A percentile compares a stretch with the other conserved stretches of the same genome.
Evolutionary conservation across 2,797 vertebrate species (phyloP).

Genomic region (Cirrhinus molitorella): DNA sequence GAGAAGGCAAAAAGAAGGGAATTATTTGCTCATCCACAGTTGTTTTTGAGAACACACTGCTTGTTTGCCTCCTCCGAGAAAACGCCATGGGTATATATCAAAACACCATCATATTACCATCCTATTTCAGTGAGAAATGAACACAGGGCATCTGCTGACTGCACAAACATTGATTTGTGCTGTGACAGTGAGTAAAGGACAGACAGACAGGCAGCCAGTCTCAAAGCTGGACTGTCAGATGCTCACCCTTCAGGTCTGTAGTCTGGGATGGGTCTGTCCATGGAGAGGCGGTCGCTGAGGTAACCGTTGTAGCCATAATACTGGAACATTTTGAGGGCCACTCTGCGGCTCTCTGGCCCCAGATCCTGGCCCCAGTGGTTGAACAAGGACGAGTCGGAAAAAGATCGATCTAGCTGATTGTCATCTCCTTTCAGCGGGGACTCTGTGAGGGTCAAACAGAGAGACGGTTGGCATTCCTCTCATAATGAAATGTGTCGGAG

Average conservation of each 20-base stretch:
- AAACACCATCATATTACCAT: neutral
- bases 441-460: slow-evolving; percentile 79
- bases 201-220: neutral
- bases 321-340: slow-evolving; percentile 95
- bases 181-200: neutral
- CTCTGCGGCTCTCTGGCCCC: slow-evolving; percentile 85
- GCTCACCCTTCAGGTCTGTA: slow-evolving; percentile 95
- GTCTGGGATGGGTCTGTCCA: slow-evolving; percentile 90
- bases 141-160: neutral
- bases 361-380: slow-evolving; percentile 96
- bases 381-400: slow-evolving; percentile 94
- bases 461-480: slow-evolving; percentile 23
- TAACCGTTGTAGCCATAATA: slow-evolving; percentile 98
- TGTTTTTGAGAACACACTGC: neutral
- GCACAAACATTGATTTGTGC: slow-evolving; percentile 4
- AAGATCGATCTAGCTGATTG: slow-evolving; percentile 80
- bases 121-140: neutral
- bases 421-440: slow-evolving; percentile 88
- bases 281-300: slow-evolving; percentile 94
- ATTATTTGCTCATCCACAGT: neutral
- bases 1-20: neutral
- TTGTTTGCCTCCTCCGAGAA: neutral
- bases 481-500: slow-evolving; percentile 9
- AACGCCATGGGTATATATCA: neutral
- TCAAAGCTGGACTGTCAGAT: neutral